A percentile compares a stretch with the other conserved stretches of the same genome.
phyloP scores from a whole-genome alignment of 1,140 invertebrate genomes.

The Drosophila fuyamai region DNA sequence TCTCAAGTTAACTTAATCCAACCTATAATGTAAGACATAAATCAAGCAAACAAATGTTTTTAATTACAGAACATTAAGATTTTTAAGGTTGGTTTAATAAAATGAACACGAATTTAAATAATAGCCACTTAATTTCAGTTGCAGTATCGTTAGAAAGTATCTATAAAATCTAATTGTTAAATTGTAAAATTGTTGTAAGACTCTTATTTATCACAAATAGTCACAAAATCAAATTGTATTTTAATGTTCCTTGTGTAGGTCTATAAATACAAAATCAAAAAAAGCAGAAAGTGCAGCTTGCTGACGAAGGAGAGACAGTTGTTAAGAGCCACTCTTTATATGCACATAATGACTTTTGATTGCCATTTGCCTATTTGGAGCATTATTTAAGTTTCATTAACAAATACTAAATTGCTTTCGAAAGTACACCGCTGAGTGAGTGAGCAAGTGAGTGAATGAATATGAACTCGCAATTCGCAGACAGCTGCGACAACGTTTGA shows the following conservation, averaged over 20 bases:
- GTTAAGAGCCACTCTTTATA: conserved; percentile 65
- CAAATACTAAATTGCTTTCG: conserved; percentile 80
- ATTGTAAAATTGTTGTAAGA: no score
- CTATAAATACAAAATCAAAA: conserved; percentile 14
- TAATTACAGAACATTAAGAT: no score
- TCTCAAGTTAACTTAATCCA: not conserved
- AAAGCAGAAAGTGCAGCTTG: conserved; percentile 11
- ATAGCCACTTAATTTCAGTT: no score
- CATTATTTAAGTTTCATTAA: conserved; percentile 79
- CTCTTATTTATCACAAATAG: no score
- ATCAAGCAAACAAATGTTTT: no score
- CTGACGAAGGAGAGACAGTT: conserved; percentile 40
- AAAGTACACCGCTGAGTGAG: conserved; percentile 48
- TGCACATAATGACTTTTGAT: conserved; percentile 72
- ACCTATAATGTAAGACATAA: no score
- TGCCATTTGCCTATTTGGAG: conserved; percentile 80
- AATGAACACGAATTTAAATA: no score
- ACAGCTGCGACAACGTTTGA: conserved; percentile 65
- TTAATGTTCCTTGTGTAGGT: conserved; percentile 1
- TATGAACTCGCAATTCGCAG: conserved; percentile 24
- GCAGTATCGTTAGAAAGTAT: no score
- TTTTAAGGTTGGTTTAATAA: no score
- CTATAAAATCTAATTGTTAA: no score
- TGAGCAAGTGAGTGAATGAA: conserved; percentile 32
- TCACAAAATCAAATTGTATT: no score